Conservation (phyloP, 2,888 invertebrate genomes). For the Lymantria monacha region DNA sequence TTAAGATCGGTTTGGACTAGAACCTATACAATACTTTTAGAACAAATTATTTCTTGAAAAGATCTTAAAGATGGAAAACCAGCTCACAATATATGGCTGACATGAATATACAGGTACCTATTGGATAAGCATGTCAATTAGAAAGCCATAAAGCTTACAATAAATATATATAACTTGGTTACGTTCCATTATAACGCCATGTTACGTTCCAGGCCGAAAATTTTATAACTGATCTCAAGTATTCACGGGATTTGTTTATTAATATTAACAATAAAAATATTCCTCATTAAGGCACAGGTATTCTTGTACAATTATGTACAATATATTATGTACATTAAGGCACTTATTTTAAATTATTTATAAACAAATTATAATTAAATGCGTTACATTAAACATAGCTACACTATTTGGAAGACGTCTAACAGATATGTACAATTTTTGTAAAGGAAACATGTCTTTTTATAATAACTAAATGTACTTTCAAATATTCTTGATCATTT, state of each 20-base stretch:
- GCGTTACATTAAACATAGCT: constrained; percentile 40
- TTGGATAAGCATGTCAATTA: too few relatives aligned
- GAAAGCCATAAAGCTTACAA: too few relatives aligned
- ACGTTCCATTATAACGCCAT: too few relatives aligned
- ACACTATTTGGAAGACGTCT: constrained; percentile 58
- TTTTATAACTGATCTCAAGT: background rate
- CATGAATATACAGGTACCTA: too few relatives aligned
- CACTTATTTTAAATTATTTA: constrained; percentile 24
- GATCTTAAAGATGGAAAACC: too few relatives aligned
- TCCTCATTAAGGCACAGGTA: constrained; percentile 48
- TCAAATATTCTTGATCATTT: constrained; percentile 5
- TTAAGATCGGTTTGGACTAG: too few relatives aligned
- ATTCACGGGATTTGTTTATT: constrained; percentile 7
- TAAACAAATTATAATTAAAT: constrained; percentile 39
- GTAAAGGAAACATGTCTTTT: constrained; percentile 54
- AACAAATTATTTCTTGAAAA: too few relatives aligned
- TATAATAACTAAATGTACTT: constrained; percentile 48
- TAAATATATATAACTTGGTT: too few relatives aligned
- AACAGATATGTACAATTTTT: constrained; percentile 52
- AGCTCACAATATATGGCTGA: too few relatives aligned
- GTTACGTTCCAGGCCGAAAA: background rate
- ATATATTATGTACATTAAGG: constrained; percentile 42
- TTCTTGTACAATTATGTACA: constrained; percentile 38
- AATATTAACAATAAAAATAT: constrained; percentile 27
- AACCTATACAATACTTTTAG: too few relatives aligned